These are phyloP conservation scores for Frieseomelitta varia DNA, from an alignment of 1,140 invertebrate species.

Conservation along the genomic window DNA sequence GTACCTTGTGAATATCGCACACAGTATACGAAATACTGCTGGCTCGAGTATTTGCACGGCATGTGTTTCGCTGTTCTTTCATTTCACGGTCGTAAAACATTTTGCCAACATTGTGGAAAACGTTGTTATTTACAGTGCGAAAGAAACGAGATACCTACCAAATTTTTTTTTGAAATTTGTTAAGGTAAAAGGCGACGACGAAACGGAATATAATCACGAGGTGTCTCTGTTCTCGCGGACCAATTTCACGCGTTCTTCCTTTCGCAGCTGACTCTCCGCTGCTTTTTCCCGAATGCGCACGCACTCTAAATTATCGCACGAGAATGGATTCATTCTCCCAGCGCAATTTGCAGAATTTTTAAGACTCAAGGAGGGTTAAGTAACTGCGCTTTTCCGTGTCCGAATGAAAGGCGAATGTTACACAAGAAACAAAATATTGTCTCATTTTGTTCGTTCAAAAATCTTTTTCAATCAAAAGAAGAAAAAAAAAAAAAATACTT, in stretches of 20 bases:
- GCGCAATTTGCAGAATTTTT: not conserved
- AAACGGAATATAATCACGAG: not conserved
- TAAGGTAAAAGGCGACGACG: not conserved
- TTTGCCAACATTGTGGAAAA: not conserved
- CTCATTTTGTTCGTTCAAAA: too few relatives aligned
- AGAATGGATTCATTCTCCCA: not conserved
- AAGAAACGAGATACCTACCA: not conserved
- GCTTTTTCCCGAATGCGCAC: not conserved
- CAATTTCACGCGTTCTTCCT: slow-evolving; percentile 1
- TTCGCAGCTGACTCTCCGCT: not conserved
- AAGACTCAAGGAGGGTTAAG: not conserved
- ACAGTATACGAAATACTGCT: not conserved
- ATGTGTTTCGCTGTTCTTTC: not conserved
- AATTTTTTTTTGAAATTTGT: too few relatives aligned
- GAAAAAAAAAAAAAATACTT: too few relatives aligned
- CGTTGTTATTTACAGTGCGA: not conserved
- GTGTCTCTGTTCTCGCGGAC: not conserved
- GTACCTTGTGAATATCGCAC: not conserved
- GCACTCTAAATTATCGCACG: not conserved
- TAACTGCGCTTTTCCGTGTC: too few relatives aligned
- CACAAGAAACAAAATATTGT: too few relatives aligned
- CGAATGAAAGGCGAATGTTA: too few relatives aligned
- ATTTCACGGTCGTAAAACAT: not conserved
- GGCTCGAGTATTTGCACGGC: too few relatives aligned
- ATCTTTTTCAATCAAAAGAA: too few relatives aligned